Conservation (phyloP, 2,797 vertebrate genomes). For the Cynodonichthys magdalenae region DNA sequence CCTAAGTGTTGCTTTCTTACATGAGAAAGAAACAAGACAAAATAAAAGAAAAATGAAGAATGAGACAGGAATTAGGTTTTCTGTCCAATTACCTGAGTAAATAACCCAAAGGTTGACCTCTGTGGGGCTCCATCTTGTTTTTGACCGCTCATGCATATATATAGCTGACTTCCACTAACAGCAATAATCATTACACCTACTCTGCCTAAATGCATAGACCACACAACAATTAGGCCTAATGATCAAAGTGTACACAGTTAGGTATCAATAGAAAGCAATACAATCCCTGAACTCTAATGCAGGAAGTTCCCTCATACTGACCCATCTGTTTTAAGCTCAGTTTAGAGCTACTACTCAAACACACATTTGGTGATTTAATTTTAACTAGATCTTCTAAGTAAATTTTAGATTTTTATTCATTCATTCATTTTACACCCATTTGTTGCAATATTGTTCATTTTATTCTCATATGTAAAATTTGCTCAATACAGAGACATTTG, state of each 20-base stretch:
- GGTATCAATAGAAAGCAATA: not conserved
- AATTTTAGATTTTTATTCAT: too few species aligned
- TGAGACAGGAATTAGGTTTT: constrained; percentile 54
- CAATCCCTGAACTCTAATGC: not conserved
- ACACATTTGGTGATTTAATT: too few species aligned
- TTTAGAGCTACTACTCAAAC: not conserved
- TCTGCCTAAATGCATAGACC: constrained; percentile 29
- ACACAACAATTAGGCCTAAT: constrained; percentile 7
- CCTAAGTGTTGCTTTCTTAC: constrained; percentile 41
- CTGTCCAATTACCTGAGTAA: constrained; percentile 73
- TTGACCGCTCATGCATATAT: constrained; percentile 50
- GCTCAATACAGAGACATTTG: too few species aligned
- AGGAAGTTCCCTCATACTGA: too few species aligned
- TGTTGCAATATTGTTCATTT: too few species aligned
- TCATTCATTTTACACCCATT: too few species aligned
- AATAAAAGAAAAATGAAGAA: constrained; percentile 26
- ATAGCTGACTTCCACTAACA: constrained; percentile 42
- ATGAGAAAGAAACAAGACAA: constrained; percentile 17
- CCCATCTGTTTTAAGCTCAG: not conserved
- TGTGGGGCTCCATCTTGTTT: constrained; percentile 47
- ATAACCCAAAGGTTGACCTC: constrained; percentile 62
- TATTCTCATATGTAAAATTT: too few species aligned
- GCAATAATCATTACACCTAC: constrained; percentile 31
- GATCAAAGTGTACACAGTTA: constrained; percentile 2
- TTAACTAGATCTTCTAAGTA: too few species aligned